phyloP scores from a whole-genome alignment of 2,797 vertebrate genomes.

The Esox lucius region DNA sequence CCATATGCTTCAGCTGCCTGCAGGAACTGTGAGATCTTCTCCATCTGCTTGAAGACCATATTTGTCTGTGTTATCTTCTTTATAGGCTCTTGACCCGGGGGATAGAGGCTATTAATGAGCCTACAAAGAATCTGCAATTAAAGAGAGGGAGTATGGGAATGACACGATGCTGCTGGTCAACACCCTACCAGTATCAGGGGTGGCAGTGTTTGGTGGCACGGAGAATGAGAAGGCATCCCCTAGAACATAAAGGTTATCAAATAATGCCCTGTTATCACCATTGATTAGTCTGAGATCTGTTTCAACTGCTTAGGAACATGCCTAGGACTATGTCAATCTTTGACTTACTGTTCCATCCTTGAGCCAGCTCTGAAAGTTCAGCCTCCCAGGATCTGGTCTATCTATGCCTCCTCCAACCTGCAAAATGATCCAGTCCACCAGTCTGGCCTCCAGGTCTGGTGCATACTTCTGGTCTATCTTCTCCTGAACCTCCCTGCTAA shows the following conservation, averaged over 20 bases:
- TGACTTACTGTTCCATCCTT: conserved; percentile 82
- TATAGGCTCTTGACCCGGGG: conserved; percentile 80
- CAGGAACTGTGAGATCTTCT: conserved; percentile 86
- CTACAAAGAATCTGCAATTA: conserved; percentile 79
- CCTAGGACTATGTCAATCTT: neutral
- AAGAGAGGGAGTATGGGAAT: conserved; percentile 1
- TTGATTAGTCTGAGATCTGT: neutral
- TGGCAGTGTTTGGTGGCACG: neutral
- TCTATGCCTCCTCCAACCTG: conserved; percentile 81
- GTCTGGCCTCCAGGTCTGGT: conserved; percentile 77
- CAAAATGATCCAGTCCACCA: conserved; percentile 83
- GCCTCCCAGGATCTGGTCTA: conserved; percentile 78
- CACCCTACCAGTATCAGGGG: neutral
- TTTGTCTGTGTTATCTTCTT: conserved; percentile 84
- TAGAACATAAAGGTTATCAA: neutral
- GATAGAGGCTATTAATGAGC: conserved; percentile 85
- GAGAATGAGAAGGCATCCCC: neutral
- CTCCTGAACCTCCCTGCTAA: conserved; percentile 87
- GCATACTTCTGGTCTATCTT: conserved; percentile 88
- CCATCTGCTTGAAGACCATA: conserved; percentile 89
- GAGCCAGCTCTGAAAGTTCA: conserved; percentile 83
- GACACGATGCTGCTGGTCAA: neutral
- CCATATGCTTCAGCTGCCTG: conserved; percentile 83
- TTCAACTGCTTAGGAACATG: neutral
- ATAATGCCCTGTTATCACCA: neutral